A percentile compares a stretch with the other conserved stretches of the same genome.
phyloP scores from a whole-genome alignment of 2,797 vertebrate genomes.

The Sebastolobus altivelis region DNA sequence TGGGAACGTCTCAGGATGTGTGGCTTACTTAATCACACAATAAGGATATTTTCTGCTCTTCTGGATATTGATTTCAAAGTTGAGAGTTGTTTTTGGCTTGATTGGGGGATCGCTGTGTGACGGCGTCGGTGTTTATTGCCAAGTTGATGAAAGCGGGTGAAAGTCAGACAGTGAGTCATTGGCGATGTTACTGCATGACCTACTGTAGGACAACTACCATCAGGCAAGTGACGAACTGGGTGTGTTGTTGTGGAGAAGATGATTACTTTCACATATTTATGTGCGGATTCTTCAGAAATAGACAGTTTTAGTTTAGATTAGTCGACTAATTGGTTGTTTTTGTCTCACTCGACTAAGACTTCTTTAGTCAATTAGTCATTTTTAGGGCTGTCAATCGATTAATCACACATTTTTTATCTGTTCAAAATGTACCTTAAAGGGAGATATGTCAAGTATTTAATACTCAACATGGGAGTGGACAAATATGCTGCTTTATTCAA shows the following conservation, averaged over 20 bases:
- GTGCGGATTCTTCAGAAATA: background rate
- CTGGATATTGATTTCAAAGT: constrained; percentile 17
- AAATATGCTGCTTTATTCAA: too few relatives aligned
- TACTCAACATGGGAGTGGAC: too few relatives aligned
- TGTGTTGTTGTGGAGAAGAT: constrained; percentile 15
- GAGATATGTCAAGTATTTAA: too few relatives aligned
- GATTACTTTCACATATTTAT: background rate
- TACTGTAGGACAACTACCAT: constrained; percentile 4
- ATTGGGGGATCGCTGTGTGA: constrained; percentile 28
- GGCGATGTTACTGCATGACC: constrained; percentile 46
- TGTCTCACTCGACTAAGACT: too few relatives aligned
- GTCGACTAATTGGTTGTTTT: too few relatives aligned
- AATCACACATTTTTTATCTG: too few relatives aligned
- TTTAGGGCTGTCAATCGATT: too few relatives aligned
- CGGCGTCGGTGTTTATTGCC: constrained; percentile 40
- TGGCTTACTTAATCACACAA: background rate
- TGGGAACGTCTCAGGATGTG: constrained; percentile 3
- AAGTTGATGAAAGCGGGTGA: constrained; percentile 52
- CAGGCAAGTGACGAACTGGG: constrained; percentile 29
- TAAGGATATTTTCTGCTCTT: background rate
- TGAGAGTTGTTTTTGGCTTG: constrained; percentile 14
- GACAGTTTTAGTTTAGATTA: background rate
- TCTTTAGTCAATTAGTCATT: too few relatives aligned
- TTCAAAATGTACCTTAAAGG: too few relatives aligned
- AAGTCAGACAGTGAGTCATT: constrained; percentile 51